Conservation (phyloP, 2,888 invertebrate genomes). For the Cephus nigrinus region DNA sequence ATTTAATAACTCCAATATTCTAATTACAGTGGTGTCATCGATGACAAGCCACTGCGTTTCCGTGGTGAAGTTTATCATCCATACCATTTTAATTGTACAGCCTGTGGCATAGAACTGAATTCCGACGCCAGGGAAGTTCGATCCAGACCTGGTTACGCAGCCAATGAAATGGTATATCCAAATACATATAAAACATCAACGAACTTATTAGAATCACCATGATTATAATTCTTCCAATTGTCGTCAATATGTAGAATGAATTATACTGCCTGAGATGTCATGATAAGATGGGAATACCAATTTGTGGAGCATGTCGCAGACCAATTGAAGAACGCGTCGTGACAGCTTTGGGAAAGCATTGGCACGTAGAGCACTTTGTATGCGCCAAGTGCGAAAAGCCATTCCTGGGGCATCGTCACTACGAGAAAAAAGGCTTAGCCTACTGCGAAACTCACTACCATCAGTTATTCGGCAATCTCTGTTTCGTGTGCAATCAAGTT, state of each 20-base stretch:
- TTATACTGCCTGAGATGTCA: constrained; percentile 97
- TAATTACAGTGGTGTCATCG: constrained; percentile 82
- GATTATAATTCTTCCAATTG: constrained; percentile 6
- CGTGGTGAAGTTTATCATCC: constrained; percentile 98
- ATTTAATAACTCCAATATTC: background rate
- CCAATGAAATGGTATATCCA: constrained; percentile 81
- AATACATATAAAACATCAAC: background rate
- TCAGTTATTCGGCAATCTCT: constrained; percentile 97
- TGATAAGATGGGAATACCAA: constrained; percentile 99
- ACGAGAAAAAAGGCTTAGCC: constrained; percentile 97
- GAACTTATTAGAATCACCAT: background rate
- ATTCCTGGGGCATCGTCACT: constrained; percentile 98
- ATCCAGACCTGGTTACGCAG: constrained; percentile 88
- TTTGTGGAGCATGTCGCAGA: constrained; percentile 98
- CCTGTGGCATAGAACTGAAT: constrained; percentile 92
- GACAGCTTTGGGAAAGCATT: constrained; percentile 97
- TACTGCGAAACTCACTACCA: constrained; percentile 99
- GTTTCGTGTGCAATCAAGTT: constrained; percentile 98
- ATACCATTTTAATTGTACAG: constrained; percentile 98
- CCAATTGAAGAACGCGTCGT: constrained; percentile 99
- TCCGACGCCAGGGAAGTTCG: constrained; percentile 96
- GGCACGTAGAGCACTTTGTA: constrained; percentile 99
- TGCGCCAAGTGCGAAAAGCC: constrained; percentile 99
- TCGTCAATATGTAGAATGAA: constrained; percentile 77
- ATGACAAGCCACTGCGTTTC: constrained; percentile 90